These are phyloP conservation scores for Phainopepla nitens DNA, from an alignment of 2,113 vertebrate species.

Conservation along the genomic window DNA sequence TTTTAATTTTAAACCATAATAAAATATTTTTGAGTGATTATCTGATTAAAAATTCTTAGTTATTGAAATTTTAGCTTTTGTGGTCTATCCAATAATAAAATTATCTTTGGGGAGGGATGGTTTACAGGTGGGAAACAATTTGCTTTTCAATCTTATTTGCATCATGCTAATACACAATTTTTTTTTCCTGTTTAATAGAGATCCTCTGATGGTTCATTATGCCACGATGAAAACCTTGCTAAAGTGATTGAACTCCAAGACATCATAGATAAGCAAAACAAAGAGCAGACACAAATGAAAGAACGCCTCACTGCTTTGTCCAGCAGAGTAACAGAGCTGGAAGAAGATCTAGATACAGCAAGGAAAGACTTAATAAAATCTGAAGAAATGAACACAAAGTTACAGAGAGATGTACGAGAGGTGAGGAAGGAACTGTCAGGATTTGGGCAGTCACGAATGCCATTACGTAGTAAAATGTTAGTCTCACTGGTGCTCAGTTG, in stretches of 20 bases:
- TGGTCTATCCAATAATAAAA: not conserved
- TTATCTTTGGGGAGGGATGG: not conserved
- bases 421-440: slow-evolving; percentile 62
- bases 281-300: slow-evolving; percentile 92
- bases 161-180: not conserved
- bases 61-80: not conserved
- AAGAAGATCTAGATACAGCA: slow-evolving; percentile 94
- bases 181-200: slow-evolving; percentile 61
- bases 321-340: slow-evolving; percentile 86
- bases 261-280: slow-evolving; percentile 84
- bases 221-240: slow-evolving; percentile 84
- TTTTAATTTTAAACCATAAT: not conserved
- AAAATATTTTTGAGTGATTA: not conserved
- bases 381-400: slow-evolving; percentile 88
- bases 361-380: slow-evolving; percentile 94
- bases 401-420: slow-evolving; percentile 93
- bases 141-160: not conserved
- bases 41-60: not conserved
- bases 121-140: not conserved
- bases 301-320: slow-evolving; percentile 87
- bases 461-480: not conserved
- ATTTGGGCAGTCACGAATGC: not conserved
- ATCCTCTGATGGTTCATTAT: slow-evolving; percentile 85
- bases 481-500: not conserved
- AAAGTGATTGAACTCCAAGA: slow-evolving; percentile 91